Percentiles rank a stretch among this genome's conserved stretches.
These are phyloP conservation scores for Diaphora mendica DNA, from an alignment of 2,888 invertebrate genomes.

Conservation along the genomic window DNA sequence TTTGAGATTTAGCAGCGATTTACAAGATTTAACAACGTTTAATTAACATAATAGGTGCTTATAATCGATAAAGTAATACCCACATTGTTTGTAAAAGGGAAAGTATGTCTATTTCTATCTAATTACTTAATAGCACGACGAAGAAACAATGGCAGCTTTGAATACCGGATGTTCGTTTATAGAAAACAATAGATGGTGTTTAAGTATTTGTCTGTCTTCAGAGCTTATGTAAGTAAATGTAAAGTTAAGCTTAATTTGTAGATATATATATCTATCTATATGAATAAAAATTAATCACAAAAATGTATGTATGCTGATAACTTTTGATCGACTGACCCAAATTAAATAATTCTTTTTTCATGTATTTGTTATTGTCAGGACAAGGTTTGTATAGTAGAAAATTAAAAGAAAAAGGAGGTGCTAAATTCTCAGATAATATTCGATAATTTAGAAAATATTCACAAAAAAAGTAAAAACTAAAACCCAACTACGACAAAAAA, in stretches of 20 bases:
- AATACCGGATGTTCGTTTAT: slow-evolving; percentile 35
- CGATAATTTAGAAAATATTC: no score
- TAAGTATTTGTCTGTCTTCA: background rate
- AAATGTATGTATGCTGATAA: no score
- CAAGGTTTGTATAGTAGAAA: no score
- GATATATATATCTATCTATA: no score
- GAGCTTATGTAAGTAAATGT: background rate
- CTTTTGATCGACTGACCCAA: no score
- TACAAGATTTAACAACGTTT: background rate
- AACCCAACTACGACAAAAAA: no score
- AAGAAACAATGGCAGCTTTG: slow-evolving; percentile 36
- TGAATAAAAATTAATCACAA: no score
- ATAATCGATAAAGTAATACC: background rate
- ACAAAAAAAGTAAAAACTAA: no score
- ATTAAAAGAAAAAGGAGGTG: no score
- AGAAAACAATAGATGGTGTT: slow-evolving; percentile 19
- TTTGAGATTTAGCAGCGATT: background rate
- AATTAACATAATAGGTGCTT: background rate
- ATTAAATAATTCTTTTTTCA: no score
- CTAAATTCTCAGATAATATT: no score
- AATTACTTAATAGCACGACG: slow-evolving; percentile 37
- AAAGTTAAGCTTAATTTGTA: background rate
- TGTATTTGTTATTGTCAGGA: no score
- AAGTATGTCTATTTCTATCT: slow-evolving; percentile 25
- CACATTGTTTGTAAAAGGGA: slow-evolving; percentile 19